These are phyloP conservation scores for Drosophila watanabei DNA, from an alignment of 1,140 invertebrate species.

Conservation along the genomic window DNA sequence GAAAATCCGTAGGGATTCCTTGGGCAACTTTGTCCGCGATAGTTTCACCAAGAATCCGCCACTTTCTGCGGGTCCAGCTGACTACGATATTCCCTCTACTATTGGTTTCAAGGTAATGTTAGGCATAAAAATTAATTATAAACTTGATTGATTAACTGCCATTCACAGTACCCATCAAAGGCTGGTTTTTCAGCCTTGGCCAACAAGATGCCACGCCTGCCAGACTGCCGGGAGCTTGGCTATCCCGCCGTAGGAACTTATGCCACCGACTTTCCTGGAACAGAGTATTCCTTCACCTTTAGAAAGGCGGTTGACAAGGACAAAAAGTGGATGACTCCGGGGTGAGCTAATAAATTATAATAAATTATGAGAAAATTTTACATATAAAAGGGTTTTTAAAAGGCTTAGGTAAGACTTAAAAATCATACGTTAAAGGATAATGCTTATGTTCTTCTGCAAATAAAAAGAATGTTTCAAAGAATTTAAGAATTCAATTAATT, in stretches of 20 bases:
- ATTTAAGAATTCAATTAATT: no score
- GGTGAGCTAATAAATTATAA: slow-evolving; percentile 35
- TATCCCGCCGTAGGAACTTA: slow-evolving; percentile 67
- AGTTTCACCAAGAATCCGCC: slow-evolving; percentile 37
- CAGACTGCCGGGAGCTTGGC: slow-evolving; percentile 8
- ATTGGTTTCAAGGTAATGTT: slow-evolving; percentile 57
- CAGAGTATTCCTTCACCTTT: slow-evolving; percentile 52
- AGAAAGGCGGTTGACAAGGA: slow-evolving; percentile 10
- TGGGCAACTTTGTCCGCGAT: slow-evolving; percentile 26
- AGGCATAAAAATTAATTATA: no score
- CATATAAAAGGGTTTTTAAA: not conserved
- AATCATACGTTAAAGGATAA: not conserved
- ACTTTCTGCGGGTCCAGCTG: slow-evolving; percentile 42
- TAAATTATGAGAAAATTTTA: not conserved
- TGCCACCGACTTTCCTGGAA: slow-evolving; percentile 23
- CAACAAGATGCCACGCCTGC: slow-evolving; percentile 67
- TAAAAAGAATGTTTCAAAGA: no score
- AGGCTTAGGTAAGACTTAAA: not conserved
- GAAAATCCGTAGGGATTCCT: slow-evolving; percentile 53
- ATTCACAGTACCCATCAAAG: slow-evolving; percentile 67
- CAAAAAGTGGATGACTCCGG: slow-evolving; percentile 66
- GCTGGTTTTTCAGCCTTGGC: slow-evolving; percentile 71
- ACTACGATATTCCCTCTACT: slow-evolving; percentile 42
- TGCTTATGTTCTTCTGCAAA: not conserved
- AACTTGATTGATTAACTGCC: no score